Evolutionary conservation across 2,888 invertebrate species (phyloP).

Genomic region (Tenodera sinensis): DNA sequence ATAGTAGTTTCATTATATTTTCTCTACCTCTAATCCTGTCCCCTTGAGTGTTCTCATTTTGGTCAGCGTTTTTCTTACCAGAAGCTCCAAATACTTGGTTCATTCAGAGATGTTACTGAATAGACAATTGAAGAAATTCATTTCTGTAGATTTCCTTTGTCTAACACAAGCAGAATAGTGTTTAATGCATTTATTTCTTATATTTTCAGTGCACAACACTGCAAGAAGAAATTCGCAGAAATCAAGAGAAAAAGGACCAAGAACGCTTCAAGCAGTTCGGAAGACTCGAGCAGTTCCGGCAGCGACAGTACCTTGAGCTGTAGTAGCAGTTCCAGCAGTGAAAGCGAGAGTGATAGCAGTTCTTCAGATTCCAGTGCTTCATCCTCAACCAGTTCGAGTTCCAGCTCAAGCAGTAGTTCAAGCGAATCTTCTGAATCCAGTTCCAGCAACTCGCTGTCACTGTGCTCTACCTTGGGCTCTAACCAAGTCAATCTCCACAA

Average conservation of each 20-base stretch:
- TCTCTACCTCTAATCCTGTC: no score
- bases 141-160: not conserved
- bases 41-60: no score
- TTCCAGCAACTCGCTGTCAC: not conserved
- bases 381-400: not conserved
- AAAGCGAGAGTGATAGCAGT: not conserved
- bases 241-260: not conserved
- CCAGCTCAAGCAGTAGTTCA: not conserved
- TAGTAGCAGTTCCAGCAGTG: not conserved
- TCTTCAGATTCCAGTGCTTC: not conserved
- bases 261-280: not conserved
- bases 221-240: not conserved
- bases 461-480: not conserved
- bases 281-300: not conserved
- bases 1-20: no score
- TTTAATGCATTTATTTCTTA: not conserved
- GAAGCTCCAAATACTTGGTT: no score
- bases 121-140: no score
- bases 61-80: no score
- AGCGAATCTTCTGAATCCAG: not conserved
- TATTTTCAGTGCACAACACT: not conserved
- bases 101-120: no score
- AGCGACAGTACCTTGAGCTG: not conserved
- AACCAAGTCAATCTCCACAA: not conserved
- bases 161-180: not conserved